phyloP scores from a whole-genome alignment of 2,797 vertebrate genomes.

The Triplophysa bombifrons region DNA sequence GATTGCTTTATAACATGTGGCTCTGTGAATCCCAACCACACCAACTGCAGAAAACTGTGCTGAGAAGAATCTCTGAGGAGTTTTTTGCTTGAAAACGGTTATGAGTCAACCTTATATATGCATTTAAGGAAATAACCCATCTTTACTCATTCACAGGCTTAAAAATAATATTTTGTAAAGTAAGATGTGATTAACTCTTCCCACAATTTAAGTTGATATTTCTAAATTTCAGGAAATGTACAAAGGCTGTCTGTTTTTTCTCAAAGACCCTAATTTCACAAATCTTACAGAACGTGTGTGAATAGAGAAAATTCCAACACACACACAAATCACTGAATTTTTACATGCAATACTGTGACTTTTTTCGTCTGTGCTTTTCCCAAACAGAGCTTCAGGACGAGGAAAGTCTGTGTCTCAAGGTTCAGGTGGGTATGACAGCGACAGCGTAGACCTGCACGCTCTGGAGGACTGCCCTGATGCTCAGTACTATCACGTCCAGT shows the following conservation, averaged over 20 bases:
- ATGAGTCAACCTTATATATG: not conserved
- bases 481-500: constrained; percentile 83
- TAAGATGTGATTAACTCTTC: not conserved
- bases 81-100: constrained; percentile 30
- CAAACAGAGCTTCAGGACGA: constrained; percentile 84
- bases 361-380: not conserved
- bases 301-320: too few relatives aligned
- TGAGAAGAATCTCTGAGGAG: too few relatives aligned
- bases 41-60: not conserved
- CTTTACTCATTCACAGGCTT: constrained; percentile 1
- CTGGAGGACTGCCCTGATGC: constrained; percentile 84
- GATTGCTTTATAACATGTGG: not conserved
- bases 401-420: constrained; percentile 91
- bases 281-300: too few relatives aligned
- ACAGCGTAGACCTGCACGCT: constrained; percentile 88
- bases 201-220: not conserved
- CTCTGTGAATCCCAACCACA: not conserved
- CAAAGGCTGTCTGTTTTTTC: not conserved
- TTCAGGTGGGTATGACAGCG: constrained; percentile 93
- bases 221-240: too few relatives aligned
- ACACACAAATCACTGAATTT: not conserved
- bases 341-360: not conserved
- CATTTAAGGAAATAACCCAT: constrained; percentile 29
- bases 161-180: constrained; percentile 4
- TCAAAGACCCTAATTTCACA: not conserved